These are phyloP conservation scores for Eurois occulta DNA, from an alignment of 2,888 invertebrate species.

Conservation along the genomic window DNA sequence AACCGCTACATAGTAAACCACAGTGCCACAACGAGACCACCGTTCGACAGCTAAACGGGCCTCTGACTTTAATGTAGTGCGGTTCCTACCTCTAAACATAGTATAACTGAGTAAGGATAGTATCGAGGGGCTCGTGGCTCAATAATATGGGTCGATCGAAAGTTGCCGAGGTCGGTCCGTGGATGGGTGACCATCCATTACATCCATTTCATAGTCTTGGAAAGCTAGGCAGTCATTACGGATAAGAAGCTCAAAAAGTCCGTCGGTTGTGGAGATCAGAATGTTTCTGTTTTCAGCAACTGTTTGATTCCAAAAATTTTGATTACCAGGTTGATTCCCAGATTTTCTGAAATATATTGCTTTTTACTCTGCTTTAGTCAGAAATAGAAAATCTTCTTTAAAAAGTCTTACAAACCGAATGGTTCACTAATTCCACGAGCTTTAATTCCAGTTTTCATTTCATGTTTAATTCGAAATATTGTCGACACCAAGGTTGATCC, in stretches of 20 bases:
- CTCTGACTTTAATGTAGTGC: conserved; percentile 22
- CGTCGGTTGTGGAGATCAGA: not conserved
- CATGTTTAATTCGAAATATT: not conserved
- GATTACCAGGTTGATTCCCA: not conserved
- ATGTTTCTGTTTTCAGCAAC: too few species aligned
- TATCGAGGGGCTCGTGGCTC: not conserved
- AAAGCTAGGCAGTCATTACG: not conserved
- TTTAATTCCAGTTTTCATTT: not conserved
- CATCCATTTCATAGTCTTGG: not conserved
- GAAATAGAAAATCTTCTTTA: not conserved
- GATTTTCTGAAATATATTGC: not conserved
- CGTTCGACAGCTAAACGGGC: conserved; percentile 35
- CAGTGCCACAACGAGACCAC: conserved; percentile 41
- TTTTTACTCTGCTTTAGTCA: not conserved
- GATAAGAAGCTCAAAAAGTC: not conserved
- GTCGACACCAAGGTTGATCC: not conserved
- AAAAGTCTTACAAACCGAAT: not conserved
- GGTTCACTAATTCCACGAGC: not conserved
- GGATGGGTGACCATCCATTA: not conserved
- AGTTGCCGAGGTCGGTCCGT: not conserved
- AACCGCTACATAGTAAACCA: conserved; percentile 51
- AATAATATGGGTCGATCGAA: not conserved
- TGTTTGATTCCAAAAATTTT: not conserved
- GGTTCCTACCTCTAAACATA: not conserved
- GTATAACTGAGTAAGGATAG: not conserved